phyloP scores from a whole-genome alignment of 2,888 invertebrate genomes.

The Agrochola lychnidis region DNA sequence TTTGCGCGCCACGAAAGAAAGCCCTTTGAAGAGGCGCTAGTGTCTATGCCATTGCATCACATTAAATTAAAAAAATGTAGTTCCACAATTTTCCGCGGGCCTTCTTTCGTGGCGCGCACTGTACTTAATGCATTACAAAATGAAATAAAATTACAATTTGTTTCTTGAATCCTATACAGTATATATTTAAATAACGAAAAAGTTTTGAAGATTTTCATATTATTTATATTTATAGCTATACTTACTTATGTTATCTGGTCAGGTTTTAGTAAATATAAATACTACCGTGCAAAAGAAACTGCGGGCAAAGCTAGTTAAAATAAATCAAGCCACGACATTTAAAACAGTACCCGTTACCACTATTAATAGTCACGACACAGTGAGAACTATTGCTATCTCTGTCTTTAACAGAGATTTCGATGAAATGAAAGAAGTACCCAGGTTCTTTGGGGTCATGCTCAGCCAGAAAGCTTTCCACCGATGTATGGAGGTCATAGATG shows the following conservation, averaged over 20 bases:
- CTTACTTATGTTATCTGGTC: neutral
- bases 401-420: constrained; percentile 11
- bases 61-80: too few species aligned
- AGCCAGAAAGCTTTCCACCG: neutral
- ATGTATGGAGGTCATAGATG: neutral
- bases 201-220: neutral
- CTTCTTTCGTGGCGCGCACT: too few species aligned
- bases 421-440: constrained; percentile 45
- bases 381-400: constrained; percentile 21
- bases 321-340: constrained; percentile 16
- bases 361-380: constrained; percentile 23
- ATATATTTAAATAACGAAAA: too few species aligned
- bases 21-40: too few species aligned
- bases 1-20: too few species aligned
- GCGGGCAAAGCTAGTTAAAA: neutral
- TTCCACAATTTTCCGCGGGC: too few species aligned
- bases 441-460: neutral
- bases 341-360: constrained; percentile 7
- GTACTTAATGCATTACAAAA: neutral
- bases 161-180: neutral
- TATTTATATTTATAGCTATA: neutral
- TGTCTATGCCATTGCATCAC: too few species aligned
- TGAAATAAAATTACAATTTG: neutral
- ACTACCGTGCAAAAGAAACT: constrained; percentile 18
- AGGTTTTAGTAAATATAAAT: neutral